These are phyloP conservation scores for Hipparchia sbordonii DNA, from an alignment of 2,888 invertebrate genomes.

Conservation along the genomic window DNA sequence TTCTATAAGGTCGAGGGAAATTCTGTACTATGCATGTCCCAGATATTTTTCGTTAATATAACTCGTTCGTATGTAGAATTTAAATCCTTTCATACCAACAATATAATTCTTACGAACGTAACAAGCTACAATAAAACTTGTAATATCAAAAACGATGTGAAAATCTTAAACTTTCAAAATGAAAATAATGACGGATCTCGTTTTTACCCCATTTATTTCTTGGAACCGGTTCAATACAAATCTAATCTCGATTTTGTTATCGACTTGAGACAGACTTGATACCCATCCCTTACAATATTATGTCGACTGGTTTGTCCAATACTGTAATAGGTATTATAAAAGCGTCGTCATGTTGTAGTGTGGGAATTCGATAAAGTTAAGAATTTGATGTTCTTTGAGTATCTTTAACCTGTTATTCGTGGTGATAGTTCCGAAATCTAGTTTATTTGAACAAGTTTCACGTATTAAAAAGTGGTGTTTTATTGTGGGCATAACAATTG, in stretches of 20 bases:
- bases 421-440: conserved; percentile 46
- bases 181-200: conserved; percentile 29
- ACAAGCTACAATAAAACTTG: background rate
- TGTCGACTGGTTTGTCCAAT: conserved; percentile 55
- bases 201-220: conserved; percentile 32
- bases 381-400: conserved; percentile 43
- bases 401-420: conserved; percentile 55
- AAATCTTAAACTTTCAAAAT: conserved; percentile 28
- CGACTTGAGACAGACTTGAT: conserved; percentile 43
- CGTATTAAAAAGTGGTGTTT: conserved; percentile 2
- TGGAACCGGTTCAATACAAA: conserved; percentile 38
- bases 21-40: no score
- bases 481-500: conserved; percentile 7
- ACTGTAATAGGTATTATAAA: conserved; percentile 2
- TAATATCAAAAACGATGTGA: conserved; percentile 13
- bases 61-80: background rate
- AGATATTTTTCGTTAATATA: background rate
- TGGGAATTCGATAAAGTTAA: conserved; percentile 54
- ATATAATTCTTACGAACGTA: background rate
- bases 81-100: background rate
- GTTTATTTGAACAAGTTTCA: conserved; percentile 49
- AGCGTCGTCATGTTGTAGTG: conserved; percentile 41
- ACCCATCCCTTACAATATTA: conserved; percentile 44
- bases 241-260: conserved; percentile 41
- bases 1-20: background rate